These are phyloP conservation scores for Magallana gigas DNA, from an alignment of 1,140 invertebrate genomes.

Conservation along the genomic window DNA sequence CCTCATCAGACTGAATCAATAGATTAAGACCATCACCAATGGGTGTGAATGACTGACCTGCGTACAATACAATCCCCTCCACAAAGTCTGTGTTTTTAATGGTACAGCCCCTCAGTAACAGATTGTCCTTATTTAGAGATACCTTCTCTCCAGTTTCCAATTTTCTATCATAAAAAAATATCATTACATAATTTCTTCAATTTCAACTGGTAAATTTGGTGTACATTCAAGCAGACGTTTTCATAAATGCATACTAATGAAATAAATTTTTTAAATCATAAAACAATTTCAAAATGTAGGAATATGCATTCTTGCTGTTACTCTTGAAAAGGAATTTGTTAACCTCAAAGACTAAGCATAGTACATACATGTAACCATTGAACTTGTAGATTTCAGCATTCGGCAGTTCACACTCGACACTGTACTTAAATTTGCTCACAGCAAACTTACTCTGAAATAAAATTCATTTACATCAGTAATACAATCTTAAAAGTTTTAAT, in stretches of 20 bases:
- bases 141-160: conserved; percentile 85
- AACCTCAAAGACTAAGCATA: neutral
- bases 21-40: too few species aligned
- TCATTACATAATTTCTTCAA: neutral
- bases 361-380: conserved; percentile 88
- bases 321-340: neutral
- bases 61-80: conserved; percentile 98
- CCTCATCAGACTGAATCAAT: too few species aligned
- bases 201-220: too few species aligned
- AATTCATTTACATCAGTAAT: conserved; percentile 59
- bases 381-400: conserved; percentile 98
- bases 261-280: too few species aligned
- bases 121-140: conserved; percentile 92
- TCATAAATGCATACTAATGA: too few species aligned
- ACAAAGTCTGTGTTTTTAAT: conserved; percentile 96
- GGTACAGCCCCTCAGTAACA: conserved; percentile 94
- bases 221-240: too few species aligned
- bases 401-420: conserved; percentile 93
- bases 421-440: conserved; percentile 89
- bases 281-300: too few species aligned
- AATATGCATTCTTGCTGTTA: neutral
- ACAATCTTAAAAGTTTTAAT: too few species aligned
- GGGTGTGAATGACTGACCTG: conserved; percentile 82
- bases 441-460: conserved; percentile 85
- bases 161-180: conserved; percentile 57